Evolutionary conservation across 1,140 invertebrate species (phyloP).

Genomic region (Sminthurinus signatus): DNA sequence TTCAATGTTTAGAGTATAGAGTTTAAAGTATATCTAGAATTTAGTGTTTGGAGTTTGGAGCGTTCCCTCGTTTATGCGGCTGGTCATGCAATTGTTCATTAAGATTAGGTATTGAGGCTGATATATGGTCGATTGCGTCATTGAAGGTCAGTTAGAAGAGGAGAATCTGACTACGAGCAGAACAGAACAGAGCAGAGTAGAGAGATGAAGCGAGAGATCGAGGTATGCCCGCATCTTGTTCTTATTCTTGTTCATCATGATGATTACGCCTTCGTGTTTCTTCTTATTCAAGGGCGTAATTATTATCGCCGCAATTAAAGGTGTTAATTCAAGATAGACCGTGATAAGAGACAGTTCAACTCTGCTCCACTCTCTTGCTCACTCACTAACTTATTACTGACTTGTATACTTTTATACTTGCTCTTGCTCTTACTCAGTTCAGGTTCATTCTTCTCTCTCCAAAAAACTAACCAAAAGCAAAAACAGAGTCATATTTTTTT

Average conservation of each 20-base stretch:
- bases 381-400: too few relatives aligned
- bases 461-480: neutral
- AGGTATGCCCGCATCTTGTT: slow-evolving; percentile 34
- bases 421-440: too few relatives aligned
- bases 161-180: too few relatives aligned
- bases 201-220: too few relatives aligned
- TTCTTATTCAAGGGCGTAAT: slow-evolving; percentile 40
- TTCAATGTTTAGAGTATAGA: too few relatives aligned
- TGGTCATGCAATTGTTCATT: slow-evolving; percentile 31
- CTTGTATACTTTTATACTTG: too few relatives aligned
- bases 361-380: neutral
- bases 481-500: neutral
- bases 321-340: slow-evolving; percentile 41
- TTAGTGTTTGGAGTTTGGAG: too few relatives aligned
- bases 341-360: slow-evolving; percentile 34
- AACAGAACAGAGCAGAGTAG: too few relatives aligned
- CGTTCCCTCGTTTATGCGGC: slow-evolving; percentile 9
- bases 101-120: slow-evolving; percentile 30
- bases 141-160: slow-evolving; percentile 34
- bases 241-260: too few relatives aligned
- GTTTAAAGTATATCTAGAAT: too few relatives aligned
- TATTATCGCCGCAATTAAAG: slow-evolving; percentile 42
- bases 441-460: neutral
- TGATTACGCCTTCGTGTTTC: slow-evolving; percentile 40
- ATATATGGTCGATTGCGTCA: slow-evolving; percentile 25